These are phyloP conservation scores for Lycodopsis pacificus DNA, from an alignment of 2,797 vertebrate species.

Conservation along the genomic window DNA sequence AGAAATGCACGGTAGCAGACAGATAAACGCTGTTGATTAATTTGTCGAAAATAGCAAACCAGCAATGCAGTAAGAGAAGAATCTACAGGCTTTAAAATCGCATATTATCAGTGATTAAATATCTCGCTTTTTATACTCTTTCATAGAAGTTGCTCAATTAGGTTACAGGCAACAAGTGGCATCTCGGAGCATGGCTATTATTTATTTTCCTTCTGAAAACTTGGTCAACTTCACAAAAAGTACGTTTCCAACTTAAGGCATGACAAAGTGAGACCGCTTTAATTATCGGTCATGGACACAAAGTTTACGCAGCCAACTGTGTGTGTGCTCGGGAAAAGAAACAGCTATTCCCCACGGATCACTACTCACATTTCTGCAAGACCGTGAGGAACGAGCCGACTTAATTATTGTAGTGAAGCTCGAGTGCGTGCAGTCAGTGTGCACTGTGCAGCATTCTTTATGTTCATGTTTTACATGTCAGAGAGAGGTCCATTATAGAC, in stretches of 20 bases:
- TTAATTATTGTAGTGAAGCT: not conserved
- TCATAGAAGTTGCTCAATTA: not conserved
- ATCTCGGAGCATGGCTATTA: not conserved
- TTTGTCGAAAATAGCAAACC: not conserved
- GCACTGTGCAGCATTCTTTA: not conserved
- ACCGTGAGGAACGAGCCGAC: not conserved
- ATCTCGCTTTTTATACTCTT: not conserved
- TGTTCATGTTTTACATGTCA: not conserved
- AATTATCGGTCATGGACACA: not conserved
- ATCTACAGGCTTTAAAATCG: not conserved
- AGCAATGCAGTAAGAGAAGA: not conserved
- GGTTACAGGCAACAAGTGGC: slow-evolving; percentile 69
- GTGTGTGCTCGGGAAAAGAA: not conserved
- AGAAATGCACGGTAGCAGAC: slow-evolving; percentile 9
- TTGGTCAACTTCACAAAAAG: not conserved
- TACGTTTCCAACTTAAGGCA: too few relatives aligned
- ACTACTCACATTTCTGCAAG: not conserved
- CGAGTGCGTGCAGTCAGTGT: not conserved
- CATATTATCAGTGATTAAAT: not conserved
- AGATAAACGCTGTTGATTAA: not conserved
- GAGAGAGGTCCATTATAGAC: not conserved
- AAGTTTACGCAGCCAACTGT: slow-evolving; percentile 18
- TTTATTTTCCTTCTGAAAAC: not conserved
- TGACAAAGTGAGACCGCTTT: not conserved
- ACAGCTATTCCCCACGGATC: slow-evolving; percentile 8